phyloP scores from a whole-genome alignment of 2,888 invertebrate species.

The Archips crataeganus region DNA sequence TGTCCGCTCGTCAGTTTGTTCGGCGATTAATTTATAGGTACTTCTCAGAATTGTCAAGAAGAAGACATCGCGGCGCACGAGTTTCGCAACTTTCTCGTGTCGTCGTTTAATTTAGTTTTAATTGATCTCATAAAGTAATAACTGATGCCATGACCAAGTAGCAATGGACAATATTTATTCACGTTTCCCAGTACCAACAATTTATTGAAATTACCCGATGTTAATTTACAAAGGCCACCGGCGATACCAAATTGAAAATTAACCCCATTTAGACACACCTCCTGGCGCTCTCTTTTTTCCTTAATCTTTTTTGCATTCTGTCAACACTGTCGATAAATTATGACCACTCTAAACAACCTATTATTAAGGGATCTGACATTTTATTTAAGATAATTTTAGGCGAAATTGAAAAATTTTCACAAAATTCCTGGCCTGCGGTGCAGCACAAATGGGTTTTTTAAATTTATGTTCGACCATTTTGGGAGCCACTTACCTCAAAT shows the following conservation, averaged over 20 bases:
- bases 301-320: constrained; percentile 70
- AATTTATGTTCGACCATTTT: constrained; percentile 70
- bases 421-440: constrained; percentile 75
- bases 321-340: constrained; percentile 83
- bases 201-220: constrained; percentile 68
- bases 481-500: constrained; percentile 47
- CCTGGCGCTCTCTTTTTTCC: constrained; percentile 71
- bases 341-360: constrained; percentile 77
- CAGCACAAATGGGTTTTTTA: constrained; percentile 68
- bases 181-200: constrained; percentile 65
- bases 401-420: constrained; percentile 75
- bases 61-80: constrained; percentile 52
- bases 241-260: constrained; percentile 82
- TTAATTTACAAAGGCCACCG: constrained; percentile 80
- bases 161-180: constrained; percentile 70
- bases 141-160: constrained; percentile 63
- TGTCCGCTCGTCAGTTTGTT: constrained; percentile 46
- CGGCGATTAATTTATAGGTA: constrained; percentile 53
- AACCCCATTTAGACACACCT: constrained; percentile 80
- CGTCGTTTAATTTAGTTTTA: constrained; percentile 68
- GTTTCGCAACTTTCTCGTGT: constrained; percentile 63
- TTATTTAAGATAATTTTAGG: constrained; percentile 75
- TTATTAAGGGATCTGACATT: constrained; percentile 81
- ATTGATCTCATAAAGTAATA: constrained; percentile 67
- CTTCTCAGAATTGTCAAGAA: constrained; percentile 54